Base-by-base conservation (phyloP, 2,888 invertebrate species). In the Dasypogon diadema region DNA sequence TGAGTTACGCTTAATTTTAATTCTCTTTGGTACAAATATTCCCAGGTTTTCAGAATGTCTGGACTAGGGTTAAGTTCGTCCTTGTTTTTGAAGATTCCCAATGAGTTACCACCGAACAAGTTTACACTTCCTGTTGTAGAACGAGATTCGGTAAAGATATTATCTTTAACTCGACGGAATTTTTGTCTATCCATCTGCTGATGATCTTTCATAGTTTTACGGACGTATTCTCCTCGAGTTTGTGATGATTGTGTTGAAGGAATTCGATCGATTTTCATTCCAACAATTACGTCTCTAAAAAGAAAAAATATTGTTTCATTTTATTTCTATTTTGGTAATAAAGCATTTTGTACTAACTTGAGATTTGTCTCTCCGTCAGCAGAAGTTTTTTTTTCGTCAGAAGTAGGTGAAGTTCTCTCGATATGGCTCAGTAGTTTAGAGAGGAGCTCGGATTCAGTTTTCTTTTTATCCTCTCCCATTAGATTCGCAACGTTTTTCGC, bases 211-310 rank as follows among this genome's bases (percentile, higher is more conserved):
- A 84, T 81, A 0, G 85, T 80, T 56, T 83, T 87, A 14, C 83
- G 84, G 0, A 89, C 85, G 42, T 87, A 83, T 2, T 88, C 86
- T 8, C 85, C 81, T 14, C 85, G 84, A 0, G 21, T 68, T 65
- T 22, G 22, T 18, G 48, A n/a, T 12, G 24, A 30, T 2, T 54
- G 6, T 6, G 5, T 14, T 21, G 88, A 87, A 51, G 84, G 83
- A 16, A 87, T 84, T 26, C 89, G 88, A 82, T 93, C 93, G 54
- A 94, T 90, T 84, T 93, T 92, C 93, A 94, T 94, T 34, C 91
- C 92, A 34, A 91, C 88, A 77, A 94, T 87, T 18, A 94, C 85
- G 75, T 93, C 91, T 86, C 93, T 93, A 83, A 77, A 86, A 84
- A 56, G 60, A 58, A 26, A 14, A 2, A 14, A 2, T n/a, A n/a